Percentiles rank a stretch among this genome's conserved stretches.
Evolutionary conservation across 1,140 invertebrate species (phyloP).

Genomic region (Leptonema lineaticorne): DNA sequence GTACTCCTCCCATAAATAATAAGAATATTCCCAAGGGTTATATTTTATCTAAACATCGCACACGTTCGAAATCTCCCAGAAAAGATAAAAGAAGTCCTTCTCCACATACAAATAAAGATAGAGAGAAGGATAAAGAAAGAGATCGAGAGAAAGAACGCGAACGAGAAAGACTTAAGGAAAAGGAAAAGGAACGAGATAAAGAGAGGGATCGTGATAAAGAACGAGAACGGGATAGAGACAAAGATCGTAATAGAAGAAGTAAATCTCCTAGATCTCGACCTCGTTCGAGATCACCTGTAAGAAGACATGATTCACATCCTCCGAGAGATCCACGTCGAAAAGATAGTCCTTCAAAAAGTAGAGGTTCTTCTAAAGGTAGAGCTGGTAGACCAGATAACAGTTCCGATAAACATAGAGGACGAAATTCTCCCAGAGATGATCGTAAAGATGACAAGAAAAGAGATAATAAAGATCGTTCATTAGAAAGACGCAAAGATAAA

Average conservation of each 20-base stretch:
- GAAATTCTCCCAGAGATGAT: conserved; percentile 49
- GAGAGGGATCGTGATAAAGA: conserved; percentile 43
- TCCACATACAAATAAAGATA: conserved; percentile 48
- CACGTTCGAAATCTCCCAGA: conserved; percentile 49
- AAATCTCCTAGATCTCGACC: conserved; percentile 49
- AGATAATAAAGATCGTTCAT: conserved; percentile 54
- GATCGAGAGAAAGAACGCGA: conserved; percentile 51
- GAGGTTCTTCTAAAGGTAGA: conserved; percentile 54
- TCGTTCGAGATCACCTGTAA: conserved; percentile 50
- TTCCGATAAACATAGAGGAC: conserved; percentile 49
- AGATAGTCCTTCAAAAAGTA: conserved; percentile 54
- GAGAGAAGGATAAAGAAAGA: conserved; percentile 51
- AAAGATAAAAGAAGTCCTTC: conserved; percentile 52
- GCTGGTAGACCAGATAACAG: conserved; percentile 47
- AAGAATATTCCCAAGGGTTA: conserved; percentile 51
- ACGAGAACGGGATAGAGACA: conserved; percentile 51
- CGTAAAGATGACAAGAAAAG: conserved; percentile 47
- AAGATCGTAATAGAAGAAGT: conserved; percentile 46
- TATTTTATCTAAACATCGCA: conserved; percentile 46
- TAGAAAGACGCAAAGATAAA: conserved; percentile 56
- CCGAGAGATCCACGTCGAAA: conserved; percentile 53
- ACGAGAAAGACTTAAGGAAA: conserved; percentile 51
- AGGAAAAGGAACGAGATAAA: conserved; percentile 47
- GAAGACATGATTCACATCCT: conserved; percentile 49
- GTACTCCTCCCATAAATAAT: conserved; percentile 54